Conservation (phyloP, 2,113 vertebrate species). For the Spheniscus mendiculus region DNA sequence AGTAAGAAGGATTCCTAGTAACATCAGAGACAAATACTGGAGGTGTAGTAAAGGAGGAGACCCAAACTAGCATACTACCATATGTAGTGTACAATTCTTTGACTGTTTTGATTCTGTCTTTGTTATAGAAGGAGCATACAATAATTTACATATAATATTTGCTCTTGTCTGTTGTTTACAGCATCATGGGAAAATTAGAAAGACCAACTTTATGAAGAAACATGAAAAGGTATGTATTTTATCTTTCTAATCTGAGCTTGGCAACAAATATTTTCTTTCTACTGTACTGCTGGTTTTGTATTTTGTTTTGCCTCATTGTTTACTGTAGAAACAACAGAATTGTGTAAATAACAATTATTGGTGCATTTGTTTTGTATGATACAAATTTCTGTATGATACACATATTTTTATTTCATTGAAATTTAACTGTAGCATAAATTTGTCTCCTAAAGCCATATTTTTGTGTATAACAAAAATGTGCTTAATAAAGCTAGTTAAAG, state of each 20-base stretch:
- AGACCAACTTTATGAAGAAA: conserved; percentile 92
- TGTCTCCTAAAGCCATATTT: neutral
- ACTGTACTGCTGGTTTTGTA: neutral
- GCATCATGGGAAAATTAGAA: conserved; percentile 95
- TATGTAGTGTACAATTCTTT: neutral
- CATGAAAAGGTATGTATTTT: conserved; percentile 88
- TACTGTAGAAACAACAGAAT: neutral
- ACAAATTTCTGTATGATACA: neutral
- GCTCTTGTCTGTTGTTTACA: conserved; percentile 58
- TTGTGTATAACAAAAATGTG: neutral
- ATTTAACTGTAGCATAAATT: neutral
- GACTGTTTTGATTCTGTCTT: neutral
- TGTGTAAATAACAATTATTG: neutral
- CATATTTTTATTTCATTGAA: neutral
- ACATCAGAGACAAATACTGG: neutral
- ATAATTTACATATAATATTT: neutral
- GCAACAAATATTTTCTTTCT: neutral
- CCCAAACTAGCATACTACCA: neutral
- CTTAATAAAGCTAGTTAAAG: neutral
- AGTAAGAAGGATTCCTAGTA: neutral
- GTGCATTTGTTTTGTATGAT: neutral
- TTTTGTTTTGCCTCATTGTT: neutral
- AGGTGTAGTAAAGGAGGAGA: neutral
- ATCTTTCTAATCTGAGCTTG: neutral
- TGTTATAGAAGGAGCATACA: neutral